Evolutionary conservation across 2,888 invertebrate species (phyloP), one percentile per base, ranked within the genome.

Genomic region (Parasteatoda lunata): DNA sequence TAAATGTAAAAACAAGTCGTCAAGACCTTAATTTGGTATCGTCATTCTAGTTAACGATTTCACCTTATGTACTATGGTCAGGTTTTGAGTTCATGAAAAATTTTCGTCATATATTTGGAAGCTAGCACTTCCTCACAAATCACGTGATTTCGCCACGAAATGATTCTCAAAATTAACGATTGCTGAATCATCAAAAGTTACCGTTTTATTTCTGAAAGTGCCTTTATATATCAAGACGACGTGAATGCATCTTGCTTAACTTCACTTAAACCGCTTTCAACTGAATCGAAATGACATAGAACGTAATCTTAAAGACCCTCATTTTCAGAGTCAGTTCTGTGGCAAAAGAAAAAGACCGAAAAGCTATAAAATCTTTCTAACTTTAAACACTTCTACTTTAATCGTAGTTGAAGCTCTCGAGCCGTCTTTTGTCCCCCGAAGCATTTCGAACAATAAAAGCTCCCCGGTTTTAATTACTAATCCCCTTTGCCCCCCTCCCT

Each of bases 381-480:
- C 80, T 80, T 80, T 65, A 73, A 80, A 80, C 51, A 52, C 66
- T 80, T 72, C 5, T n/a, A 73, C 66, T 80, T 80, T 73, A 80
- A 73, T 80, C 73, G 66, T 51, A n/a, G 13, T 30, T 68, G 68
- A 30, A 30, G 30, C 30, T 30, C 30, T 30, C 30, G 30, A 45
- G 52, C 77, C 77, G 68, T 73, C 65, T 7, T 5, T 65, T 13
- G 72, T 9, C 70, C 85, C 85, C 73, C 59, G 48, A 45, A 85
- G 85, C 77, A 59, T n/a, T 59, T 30, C 71, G 79, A 85, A 85
- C 80, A 85, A 85, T 85, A 80, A 85, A 80, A 72, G 52, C 51
- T 65, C 13, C 71, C 47, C 51, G 13, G 52, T 85, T 80, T 85
- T 80, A 80, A 80, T 85, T 80, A 80, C 80, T 15, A 11, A 11